Evolutionary conservation across 2,797 vertebrate species (phyloP), one percentile per base, ranked within the genome.

Genomic region (Chiroxiphia lanceolata): DNA sequence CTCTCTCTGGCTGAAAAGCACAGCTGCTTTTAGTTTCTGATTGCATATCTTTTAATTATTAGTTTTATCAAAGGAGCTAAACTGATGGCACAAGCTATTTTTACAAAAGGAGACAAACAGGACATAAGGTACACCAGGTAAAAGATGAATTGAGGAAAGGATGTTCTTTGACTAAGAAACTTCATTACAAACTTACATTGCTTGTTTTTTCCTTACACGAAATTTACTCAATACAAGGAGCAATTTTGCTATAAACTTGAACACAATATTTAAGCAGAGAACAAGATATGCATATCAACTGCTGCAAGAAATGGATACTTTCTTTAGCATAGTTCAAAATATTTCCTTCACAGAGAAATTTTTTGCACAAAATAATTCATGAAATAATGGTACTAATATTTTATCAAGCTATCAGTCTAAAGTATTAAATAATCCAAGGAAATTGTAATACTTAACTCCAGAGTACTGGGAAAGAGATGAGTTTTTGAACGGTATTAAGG

Each of bases 41-140:
- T 56, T 87, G 67, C 2, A 0, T 14, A 33, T 38, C 68, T 93
- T 86, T 84, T 75, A 83, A 93, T 87, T 87, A 84, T 72, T 89
- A 77, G 59, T 76, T 93, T 90, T 95, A 95, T 87, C 83, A 90
- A 82, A 90, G 67, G 36, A 89, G 76, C 34, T 57, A 72, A 93
- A 87, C 40, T 74, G 92, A 72, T 57, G 72, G 74, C 38, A 83
- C 34, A 44, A 87, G 47, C 42, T 82, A 36, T 84, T 90, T 87
- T 95, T 89, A 95, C n/a, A 92, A 45, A 86, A 91, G 54, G 65
- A 71, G 65, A 51, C 64, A 83, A 85, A 75, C 8, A 69, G 53
- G 10, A 15, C 22, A 42, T 25, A 60, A 79, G 27, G 59, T 38
- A 82, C 17, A 74, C 47, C 48, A 84, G 10, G 51, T 54, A 82